Conservation (phyloP, 2,888 invertebrate genomes). For the Ommatoiulus sabulosus region DNA sequence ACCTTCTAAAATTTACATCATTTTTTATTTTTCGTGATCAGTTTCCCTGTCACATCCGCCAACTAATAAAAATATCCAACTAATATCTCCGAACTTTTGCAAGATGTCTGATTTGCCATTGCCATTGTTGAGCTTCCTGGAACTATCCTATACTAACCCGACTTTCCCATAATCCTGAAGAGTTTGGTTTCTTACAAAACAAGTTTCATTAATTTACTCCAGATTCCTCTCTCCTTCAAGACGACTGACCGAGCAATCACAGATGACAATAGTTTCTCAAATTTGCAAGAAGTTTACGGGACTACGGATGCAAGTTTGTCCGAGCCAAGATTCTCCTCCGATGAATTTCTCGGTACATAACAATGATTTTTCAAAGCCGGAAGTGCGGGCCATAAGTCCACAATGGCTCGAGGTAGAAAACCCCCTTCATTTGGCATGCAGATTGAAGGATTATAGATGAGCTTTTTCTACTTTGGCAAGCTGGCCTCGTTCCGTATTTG, state of each 20-base stretch:
- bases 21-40: too few relatives aligned
- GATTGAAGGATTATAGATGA: conserved; percentile 49
- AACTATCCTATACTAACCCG: too few relatives aligned
- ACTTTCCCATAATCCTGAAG: too few relatives aligned
- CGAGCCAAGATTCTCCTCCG: not conserved
- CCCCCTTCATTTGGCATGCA: conserved; percentile 38
- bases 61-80: too few relatives aligned
- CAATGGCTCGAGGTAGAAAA: not conserved
- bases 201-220: too few relatives aligned
- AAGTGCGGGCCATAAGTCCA: conserved; percentile 34
- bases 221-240: too few relatives aligned
- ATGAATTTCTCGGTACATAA: conserved; percentile 15
- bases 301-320: not conserved
- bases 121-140: too few relatives aligned
- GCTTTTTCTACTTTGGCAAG: conserved; percentile 47
- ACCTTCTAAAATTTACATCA: not conserved
- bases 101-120: too few relatives aligned
- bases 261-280: not conserved
- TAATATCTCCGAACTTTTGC: too few relatives aligned
- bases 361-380: not conserved
- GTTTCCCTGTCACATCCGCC: too few relatives aligned
- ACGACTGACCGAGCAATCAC: not conserved
- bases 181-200: too few relatives aligned
- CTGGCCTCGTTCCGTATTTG: conserved; percentile 16
- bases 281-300: not conserved